Evolutionary conservation across 1,140 invertebrate genomes (phyloP).

Genomic region (Orius insidiosus): DNA sequence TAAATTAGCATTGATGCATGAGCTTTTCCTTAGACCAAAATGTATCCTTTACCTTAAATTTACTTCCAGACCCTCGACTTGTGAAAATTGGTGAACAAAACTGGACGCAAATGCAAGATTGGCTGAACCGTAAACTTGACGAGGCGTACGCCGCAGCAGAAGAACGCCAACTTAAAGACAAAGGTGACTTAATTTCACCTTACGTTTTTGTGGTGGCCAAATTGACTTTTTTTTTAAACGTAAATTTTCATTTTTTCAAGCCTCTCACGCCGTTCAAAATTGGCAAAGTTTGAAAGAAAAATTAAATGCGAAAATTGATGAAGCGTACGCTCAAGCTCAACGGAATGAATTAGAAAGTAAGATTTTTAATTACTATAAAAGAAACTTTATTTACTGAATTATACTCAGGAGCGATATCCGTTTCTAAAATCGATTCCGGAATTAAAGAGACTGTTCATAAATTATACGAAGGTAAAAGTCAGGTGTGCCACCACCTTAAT

Average conservation of each 20-base stretch:
- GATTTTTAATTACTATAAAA: conserved; percentile 1
- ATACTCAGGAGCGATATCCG: too few species aligned
- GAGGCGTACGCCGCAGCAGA: conserved; percentile 65
- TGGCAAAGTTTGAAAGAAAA: too few species aligned
- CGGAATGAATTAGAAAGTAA: conserved; percentile 8
- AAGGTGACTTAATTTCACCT: too few species aligned
- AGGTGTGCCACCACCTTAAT: too few species aligned
- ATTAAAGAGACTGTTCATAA: conserved; percentile 8
- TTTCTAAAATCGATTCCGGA: conserved; percentile 9
- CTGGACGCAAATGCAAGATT: conserved; percentile 48
- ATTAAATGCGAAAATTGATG: too few species aligned
- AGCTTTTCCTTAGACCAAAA: background rate
- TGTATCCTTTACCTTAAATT: background rate
- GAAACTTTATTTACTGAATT: too few species aligned
- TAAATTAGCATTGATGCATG: conserved; percentile 25
- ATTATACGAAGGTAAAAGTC: conserved; percentile 7
- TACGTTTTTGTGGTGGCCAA: too few species aligned
- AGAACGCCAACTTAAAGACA: conserved; percentile 32
- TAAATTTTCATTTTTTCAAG: too few species aligned
- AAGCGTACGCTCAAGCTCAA: too few species aligned
- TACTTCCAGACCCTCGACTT: conserved; percentile 52
- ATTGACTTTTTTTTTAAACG: too few species aligned
- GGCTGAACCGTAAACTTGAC: conserved; percentile 65
- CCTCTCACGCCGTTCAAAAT: too few species aligned
- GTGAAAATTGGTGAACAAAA: conserved; percentile 50